Conservation (phyloP, 2,888 invertebrate species). For the Cataglyphis cursor region DNA sequence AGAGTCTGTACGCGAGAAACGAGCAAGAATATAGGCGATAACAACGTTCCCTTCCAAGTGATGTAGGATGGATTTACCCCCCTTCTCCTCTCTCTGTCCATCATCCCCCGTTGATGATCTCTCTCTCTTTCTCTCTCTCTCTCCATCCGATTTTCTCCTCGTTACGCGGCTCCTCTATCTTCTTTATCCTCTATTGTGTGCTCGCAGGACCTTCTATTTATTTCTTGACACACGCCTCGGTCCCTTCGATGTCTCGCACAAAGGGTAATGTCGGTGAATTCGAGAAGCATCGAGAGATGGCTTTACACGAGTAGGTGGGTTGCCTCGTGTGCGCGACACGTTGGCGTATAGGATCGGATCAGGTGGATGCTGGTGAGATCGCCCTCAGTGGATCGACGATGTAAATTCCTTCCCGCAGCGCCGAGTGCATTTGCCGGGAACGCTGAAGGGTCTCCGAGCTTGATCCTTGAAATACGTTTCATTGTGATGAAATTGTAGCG, state of each 20-base stretch:
- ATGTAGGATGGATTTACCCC: constrained; percentile 11
- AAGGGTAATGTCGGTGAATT: constrained; percentile 32
- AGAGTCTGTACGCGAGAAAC: constrained; percentile 3
- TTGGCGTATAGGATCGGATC: constrained; percentile 30
- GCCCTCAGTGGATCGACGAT: constrained; percentile 38
- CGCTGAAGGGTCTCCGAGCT: neutral
- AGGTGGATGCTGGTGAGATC: constrained; percentile 25
- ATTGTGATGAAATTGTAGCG: constrained; percentile 34
- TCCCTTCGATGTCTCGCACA: constrained; percentile 27
- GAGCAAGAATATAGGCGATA: constrained; percentile 54
- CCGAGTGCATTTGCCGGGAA: constrained; percentile 29
- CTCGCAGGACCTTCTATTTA: constrained; percentile 61
- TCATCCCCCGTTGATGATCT: constrained; percentile 15
- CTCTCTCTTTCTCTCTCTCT: neutral
- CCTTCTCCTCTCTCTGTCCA: neutral
- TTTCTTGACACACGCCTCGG: constrained; percentile 61
- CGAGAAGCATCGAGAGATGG: constrained; percentile 26
- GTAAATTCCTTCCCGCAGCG: constrained; percentile 45
- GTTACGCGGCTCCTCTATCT: constrained; percentile 64
- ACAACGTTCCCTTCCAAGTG: constrained; percentile 67
- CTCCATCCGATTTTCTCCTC: constrained; percentile 60
- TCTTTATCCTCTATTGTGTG: constrained; percentile 47
- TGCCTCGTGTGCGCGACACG: constrained; percentile 30
- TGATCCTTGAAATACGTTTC: constrained; percentile 26
- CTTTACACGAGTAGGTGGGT: neutral